Evolutionary conservation across 2,797 vertebrate species (phyloP), one percentile per base, ranked within the genome.

Genomic region (Tadarida brasiliensis): DNA sequence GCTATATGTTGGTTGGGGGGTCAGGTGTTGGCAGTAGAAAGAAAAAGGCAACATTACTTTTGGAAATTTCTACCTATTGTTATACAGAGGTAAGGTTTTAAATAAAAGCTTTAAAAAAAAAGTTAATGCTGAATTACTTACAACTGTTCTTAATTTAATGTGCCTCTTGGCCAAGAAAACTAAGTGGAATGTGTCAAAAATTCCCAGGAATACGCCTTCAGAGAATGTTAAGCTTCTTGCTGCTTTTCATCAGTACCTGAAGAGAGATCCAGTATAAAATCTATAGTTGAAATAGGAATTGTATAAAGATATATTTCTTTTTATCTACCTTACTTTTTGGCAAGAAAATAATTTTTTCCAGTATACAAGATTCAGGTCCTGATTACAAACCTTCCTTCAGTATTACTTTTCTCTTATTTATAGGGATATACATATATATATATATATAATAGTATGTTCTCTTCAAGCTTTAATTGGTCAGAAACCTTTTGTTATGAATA

Each of bases 21-120:
- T 63, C 76, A 91, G 54, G 47, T 93, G 39, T 15, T 81, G 22
- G 68, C 47, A 65, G 35, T n/a, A 93, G 51, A 11, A 24, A 84
- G 71, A 63, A 84, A 95, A 93, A 93, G 65, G 63, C 2, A 91
- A 78, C 12, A 20, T 93, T 88, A 84, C 26, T 80, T 90, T 49
- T 49, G 59, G 54, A 30, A 86, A 95, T 80, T 84, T 81, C n/a
- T 80, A 80, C 28, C 28, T 80, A 59, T 16, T 92, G 33, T 49
- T 81, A 74, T 33, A 82, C 28, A 91, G 56, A 67, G 59, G 7
- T 17, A 84, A 90, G 7, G 1, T 73, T 67, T 91, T 59, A 91
- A 93, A 68, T 26, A 73, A 94, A 94, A 91, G 63, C 33, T 82
- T 82, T 35, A 68, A 80, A 80, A 89, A 94, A 90, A 28, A 95